Percentiles rank a stretch among this genome's conserved stretches.
phyloP scores from a whole-genome alignment of 2,888 invertebrate genomes.

The Drosophila prostipennis region DNA sequence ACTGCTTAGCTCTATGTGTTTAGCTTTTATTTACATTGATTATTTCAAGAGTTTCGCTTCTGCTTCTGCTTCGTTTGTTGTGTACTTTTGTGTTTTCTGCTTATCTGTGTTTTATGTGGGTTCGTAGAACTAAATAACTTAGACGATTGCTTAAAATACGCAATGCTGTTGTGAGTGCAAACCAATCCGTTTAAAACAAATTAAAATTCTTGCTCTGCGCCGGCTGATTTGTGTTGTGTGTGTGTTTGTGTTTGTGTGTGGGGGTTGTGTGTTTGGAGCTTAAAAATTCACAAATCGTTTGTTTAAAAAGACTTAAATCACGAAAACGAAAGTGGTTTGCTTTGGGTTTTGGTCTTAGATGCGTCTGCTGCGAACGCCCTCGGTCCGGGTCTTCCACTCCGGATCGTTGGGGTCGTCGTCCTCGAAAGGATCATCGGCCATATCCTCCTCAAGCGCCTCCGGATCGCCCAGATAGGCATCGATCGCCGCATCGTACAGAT shows the following conservation, averaged over 20 bases:
- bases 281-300: conserved; percentile 42
- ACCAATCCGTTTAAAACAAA: conserved; percentile 55
- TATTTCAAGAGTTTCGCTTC: conserved; percentile 40
- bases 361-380: conserved; percentile 63
- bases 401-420: conserved; percentile 94
- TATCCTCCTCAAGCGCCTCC: conserved; percentile 64
- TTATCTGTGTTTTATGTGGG: conserved; percentile 19
- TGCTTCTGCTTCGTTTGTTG: conserved; percentile 1
- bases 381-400: conserved; percentile 87
- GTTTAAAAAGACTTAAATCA: conserved; percentile 45
- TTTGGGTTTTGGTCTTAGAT: conserved; percentile 56
- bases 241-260: neutral
- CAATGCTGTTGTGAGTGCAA: conserved; percentile 40
- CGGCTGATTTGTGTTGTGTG: conserved; percentile 14
- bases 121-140: conserved; percentile 77
- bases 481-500: conserved; percentile 65
- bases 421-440: conserved; percentile 85
- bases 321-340: conserved; percentile 36
- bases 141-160: conserved; percentile 53
- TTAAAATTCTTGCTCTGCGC: conserved; percentile 51
- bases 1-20: conserved; percentile 30
- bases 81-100: conserved; percentile 7
- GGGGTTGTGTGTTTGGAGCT: conserved; percentile 11
- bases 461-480: conserved; percentile 68
- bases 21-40: conserved; percentile 60